These are phyloP conservation scores for Casuarius casuarius DNA, from an alignment of 2,113 vertebrate species.

Conservation along the genomic window DNA sequence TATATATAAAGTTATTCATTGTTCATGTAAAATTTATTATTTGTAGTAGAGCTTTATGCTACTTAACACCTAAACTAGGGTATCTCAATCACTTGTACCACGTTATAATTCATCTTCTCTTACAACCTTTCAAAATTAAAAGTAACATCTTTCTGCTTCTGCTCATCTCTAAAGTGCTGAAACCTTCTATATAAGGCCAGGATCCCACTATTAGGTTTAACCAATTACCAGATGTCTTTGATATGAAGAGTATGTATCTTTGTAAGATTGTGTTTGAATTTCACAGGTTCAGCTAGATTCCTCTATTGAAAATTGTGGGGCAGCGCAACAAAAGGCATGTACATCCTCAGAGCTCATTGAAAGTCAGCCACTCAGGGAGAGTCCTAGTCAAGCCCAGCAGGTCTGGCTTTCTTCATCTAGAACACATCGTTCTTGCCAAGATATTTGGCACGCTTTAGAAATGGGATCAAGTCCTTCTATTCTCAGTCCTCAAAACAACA, in stretches of 20 bases:
- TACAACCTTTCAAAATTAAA: not conserved
- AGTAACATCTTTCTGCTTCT: not conserved
- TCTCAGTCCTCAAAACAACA: slow-evolving; percentile 56
- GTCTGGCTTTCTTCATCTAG: slow-evolving; percentile 66
- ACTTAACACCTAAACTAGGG: not conserved
- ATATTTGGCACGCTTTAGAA: slow-evolving; percentile 82
- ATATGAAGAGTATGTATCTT: not conserved
- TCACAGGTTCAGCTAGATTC: slow-evolving; percentile 21
- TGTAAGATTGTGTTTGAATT: not conserved
- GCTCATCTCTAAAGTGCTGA: not conserved
- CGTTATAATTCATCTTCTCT: not conserved
- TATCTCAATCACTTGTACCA: not conserved
- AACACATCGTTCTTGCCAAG: slow-evolving; percentile 73
- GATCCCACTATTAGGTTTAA: not conserved
- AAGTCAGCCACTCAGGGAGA: slow-evolving; percentile 3
- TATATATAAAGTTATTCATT: not conserved
- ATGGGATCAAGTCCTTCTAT: slow-evolving; percentile 74
- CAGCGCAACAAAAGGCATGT: slow-evolving; percentile 55
- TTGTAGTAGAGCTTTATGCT: not conserved
- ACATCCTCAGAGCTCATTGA: not conserved
- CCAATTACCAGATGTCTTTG: not conserved
- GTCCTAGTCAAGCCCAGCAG: not conserved
- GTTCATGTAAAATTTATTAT: not conserved
- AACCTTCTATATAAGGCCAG: not conserved
- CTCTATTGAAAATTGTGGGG: not conserved